Evolutionary conservation across 2,888 invertebrate genomes (phyloP).

Genomic region (Lepidochitona cinerea): DNA sequence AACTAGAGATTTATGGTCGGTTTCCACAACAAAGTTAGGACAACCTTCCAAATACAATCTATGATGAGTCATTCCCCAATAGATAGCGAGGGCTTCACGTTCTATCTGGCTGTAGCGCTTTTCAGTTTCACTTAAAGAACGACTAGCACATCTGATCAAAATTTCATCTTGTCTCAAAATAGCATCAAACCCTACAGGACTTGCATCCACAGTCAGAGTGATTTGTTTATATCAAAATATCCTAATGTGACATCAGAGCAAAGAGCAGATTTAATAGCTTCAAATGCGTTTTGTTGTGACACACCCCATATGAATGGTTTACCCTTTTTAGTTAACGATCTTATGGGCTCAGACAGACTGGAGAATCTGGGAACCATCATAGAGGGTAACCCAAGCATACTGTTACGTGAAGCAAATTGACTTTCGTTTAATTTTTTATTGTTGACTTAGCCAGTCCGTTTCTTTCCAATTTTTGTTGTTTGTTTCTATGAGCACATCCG

Average conservation of each 20-base stretch:
- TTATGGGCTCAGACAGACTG: neutral
- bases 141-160: neutral
- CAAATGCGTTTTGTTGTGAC: neutral
- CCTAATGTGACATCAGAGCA: neutral
- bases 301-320: neutral
- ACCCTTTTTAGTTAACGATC: neutral
- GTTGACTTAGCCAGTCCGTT: no score
- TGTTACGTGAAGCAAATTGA: no score
- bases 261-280: neutral
- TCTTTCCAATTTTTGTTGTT: no score
- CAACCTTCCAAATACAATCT: neutral
- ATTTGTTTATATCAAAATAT: neutral
- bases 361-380: neutral
- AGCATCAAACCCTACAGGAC: neutral
- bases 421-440: no score
- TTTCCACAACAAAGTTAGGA: neutral
- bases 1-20: neutral
- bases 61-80: neutral
- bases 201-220: neutral
- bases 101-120: neutral
- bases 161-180: neutral
- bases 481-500: no score
- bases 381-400: neutral
- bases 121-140: neutral
- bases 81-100: neutral